Percentiles rank a stretch among this genome's conserved stretches.
phyloP scores from a whole-genome alignment of 92 coral and sea anemone species.

The Chrysogorgia sp. region DNA sequence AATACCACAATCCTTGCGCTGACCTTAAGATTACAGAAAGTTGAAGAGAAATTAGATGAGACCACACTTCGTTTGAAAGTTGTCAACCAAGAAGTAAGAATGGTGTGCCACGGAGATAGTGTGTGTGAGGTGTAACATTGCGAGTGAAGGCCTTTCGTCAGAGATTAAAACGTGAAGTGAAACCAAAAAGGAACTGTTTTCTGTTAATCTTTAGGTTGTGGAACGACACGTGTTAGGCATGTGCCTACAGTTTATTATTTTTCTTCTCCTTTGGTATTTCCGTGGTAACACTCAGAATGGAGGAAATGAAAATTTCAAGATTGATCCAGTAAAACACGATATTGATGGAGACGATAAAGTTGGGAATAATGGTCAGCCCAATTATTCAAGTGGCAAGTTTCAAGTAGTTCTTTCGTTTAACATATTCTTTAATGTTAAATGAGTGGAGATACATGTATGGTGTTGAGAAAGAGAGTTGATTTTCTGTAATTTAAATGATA shows the following conservation, averaged over 20 bases:
- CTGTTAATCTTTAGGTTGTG: slow-evolving; percentile 66
- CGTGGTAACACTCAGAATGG: slow-evolving; percentile 52
- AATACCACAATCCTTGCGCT: slow-evolving; percentile 35
- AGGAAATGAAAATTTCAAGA: slow-evolving; percentile 19
- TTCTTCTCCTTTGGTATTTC: slow-evolving; percentile 68
- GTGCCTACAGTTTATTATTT: slow-evolving; percentile 71
- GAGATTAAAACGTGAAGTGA: too few species aligned
- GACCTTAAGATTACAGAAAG: background rate
- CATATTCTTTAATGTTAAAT: too few species aligned
- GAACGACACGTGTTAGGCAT: slow-evolving; percentile 93
- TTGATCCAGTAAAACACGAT: slow-evolving; percentile 8
- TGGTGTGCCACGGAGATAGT: too few species aligned
- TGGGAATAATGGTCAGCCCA: too few species aligned
- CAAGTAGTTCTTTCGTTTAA: too few species aligned
- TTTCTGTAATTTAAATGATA: too few species aligned
- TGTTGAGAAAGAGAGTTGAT: too few species aligned
- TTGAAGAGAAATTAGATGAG: slow-evolving; percentile 23
- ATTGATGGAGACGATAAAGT: too few species aligned
- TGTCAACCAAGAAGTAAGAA: slow-evolving; percentile 34
- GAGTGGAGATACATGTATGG: too few species aligned
- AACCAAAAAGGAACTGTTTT: background rate
- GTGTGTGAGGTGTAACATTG: too few species aligned
- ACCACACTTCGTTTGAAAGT: slow-evolving; percentile 4
- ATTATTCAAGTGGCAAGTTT: too few species aligned
- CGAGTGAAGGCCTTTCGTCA: too few species aligned